phyloP scores from a whole-genome alignment of 2,113 vertebrate genomes.

The Elgaria multicarinata region DNA sequence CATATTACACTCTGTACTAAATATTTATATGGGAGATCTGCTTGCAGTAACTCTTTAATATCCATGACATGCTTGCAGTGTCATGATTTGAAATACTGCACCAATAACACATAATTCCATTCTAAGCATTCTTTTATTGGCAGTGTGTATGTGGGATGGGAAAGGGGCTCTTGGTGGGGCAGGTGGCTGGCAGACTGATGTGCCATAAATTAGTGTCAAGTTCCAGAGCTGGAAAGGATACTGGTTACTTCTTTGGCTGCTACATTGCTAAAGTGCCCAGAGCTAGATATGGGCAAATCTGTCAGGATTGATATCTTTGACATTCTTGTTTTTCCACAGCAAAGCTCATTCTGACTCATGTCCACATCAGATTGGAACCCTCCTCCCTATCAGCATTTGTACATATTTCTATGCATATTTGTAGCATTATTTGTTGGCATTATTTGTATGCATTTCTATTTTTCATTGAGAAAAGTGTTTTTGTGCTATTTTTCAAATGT shows the following conservation, averaged over 20 bases:
- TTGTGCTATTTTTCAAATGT: too few relatives aligned
- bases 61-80: neutral
- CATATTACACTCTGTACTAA: neutral
- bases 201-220: neutral
- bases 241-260: neutral
- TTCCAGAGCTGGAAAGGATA: neutral
- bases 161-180: too few relatives aligned
- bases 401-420: too few relatives aligned
- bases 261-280: neutral
- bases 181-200: neutral
- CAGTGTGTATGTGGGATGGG: neutral
- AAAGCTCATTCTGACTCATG: too few relatives aligned
- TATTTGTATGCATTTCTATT: too few relatives aligned
- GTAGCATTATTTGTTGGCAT: too few relatives aligned
- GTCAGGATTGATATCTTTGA: too few relatives aligned
- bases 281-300: neutral
- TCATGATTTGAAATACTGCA: neutral
- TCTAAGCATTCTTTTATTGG: neutral
- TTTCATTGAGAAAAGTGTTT: too few relatives aligned
- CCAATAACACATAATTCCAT: neutral
- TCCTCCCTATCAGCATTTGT: too few relatives aligned
- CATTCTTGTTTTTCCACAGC: too few relatives aligned
- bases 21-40: neutral
- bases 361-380: too few relatives aligned
- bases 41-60: neutral